Percentiles rank a stretch among this genome's conserved stretches.
These are phyloP conservation scores for Asbolus verrucosus DNA, from an alignment of 1,140 invertebrate species.

Conservation along the genomic window DNA sequence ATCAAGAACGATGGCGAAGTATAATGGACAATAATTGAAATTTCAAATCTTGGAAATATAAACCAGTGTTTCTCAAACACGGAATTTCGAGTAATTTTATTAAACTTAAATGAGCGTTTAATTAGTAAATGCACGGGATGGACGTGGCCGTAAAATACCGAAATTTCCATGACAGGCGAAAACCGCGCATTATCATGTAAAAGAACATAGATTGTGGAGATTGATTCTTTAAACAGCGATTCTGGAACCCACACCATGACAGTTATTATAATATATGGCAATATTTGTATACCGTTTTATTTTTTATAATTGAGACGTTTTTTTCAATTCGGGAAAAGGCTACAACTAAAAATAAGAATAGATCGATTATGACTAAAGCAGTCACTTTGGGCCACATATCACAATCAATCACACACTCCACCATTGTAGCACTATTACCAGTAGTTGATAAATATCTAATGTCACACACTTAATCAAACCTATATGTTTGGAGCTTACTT, in stretches of 20 bases:
- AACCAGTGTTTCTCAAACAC: constrained; percentile 1
- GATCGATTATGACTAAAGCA: constrained; percentile 40
- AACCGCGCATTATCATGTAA: not conserved
- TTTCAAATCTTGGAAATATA: not conserved
- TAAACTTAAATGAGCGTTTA: not conserved
- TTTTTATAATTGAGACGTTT: not conserved
- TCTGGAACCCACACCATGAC: not conserved
- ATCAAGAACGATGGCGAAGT: not conserved
- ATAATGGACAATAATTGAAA: constrained; percentile 11
- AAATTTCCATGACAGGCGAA: not conserved
- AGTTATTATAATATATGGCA: not conserved
- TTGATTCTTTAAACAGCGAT: not conserved
- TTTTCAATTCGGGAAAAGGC: not conserved
- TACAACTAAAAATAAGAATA: not conserved
- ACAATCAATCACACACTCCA: constrained; percentile 40
- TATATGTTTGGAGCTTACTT: constrained; percentile 26
- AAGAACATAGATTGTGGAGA: not conserved
- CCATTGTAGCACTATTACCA: constrained; percentile 26
- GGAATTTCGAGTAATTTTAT: not conserved
- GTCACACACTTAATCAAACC: constrained; percentile 36
- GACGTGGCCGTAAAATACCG: not conserved
- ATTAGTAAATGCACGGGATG: not conserved
- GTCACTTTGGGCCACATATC: constrained; percentile 26
- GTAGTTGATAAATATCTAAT: constrained; percentile 38
- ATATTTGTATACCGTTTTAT: not conserved